Evolutionary conservation across 2,113 vertebrate genomes (phyloP).

Genomic region (Martes martes): DNA sequence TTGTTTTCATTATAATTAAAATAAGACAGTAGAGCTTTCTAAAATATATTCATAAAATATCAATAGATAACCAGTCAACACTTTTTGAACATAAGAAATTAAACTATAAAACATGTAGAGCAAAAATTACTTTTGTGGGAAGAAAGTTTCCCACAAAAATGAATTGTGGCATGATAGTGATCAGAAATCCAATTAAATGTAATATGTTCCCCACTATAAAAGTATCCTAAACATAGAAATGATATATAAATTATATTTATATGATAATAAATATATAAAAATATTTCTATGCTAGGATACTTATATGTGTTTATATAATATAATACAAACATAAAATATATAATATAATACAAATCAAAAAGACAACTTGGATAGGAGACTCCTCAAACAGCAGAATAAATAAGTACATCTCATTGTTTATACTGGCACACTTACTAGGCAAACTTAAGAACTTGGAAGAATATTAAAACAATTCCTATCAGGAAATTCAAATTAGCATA

Average conservation of each 20-base stretch:
- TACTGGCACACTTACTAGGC: conserved; percentile 10
- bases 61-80: neutral
- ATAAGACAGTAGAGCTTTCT: neutral
- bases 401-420: conserved; percentile 48
- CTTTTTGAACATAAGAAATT: neutral
- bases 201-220: neutral
- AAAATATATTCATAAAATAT: conserved; percentile 39
- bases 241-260: neutral
- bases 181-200: conserved; percentile 33
- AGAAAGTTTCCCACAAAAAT: neutral
- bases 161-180: neutral
- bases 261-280: neutral
- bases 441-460: conserved; percentile 41
- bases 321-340: neutral
- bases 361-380: conserved; percentile 15
- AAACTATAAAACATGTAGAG: neutral
- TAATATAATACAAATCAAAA: neutral
- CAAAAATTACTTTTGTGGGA: conserved; percentile 37
- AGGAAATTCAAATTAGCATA: conserved; percentile 63
- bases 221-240: neutral
- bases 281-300: neutral
- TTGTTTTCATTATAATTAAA: conserved; percentile 35
- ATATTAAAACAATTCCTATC: conserved; percentile 58
- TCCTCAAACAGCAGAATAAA: conserved; percentile 45
- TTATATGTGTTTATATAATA: neutral